These are phyloP conservation scores for Tanaodytes sp. DNA, from an alignment of 2,888 invertebrate genomes.

Conservation along the genomic window DNA sequence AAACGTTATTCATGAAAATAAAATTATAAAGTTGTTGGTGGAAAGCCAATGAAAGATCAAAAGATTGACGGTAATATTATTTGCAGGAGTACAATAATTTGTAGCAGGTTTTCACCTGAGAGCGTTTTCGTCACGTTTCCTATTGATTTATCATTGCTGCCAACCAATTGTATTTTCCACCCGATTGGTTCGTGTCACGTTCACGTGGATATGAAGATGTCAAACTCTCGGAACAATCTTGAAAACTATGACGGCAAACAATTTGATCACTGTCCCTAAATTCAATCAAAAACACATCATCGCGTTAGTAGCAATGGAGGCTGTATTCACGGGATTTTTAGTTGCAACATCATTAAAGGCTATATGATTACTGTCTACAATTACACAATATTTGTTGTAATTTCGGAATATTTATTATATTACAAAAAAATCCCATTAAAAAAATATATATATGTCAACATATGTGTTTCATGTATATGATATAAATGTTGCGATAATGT, in stretches of 20 bases:
- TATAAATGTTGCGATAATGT: too few species aligned
- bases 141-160: slow-evolving; percentile 32
- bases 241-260: too few species aligned
- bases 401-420: too few species aligned
- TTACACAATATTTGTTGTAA: too few species aligned
- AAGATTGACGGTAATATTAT: slow-evolving; percentile 35
- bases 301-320: too few species aligned
- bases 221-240: too few species aligned
- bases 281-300: slow-evolving; percentile 32
- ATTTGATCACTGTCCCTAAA: slow-evolving; percentile 29
- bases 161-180: slow-evolving; percentile 22
- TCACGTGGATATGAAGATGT: slow-evolving; percentile 30
- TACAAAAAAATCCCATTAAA: too few species aligned
- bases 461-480: too few species aligned
- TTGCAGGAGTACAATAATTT: slow-evolving; percentile 35
- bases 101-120: slow-evolving; percentile 18
- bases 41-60: neutral
- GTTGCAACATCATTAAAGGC: too few species aligned
- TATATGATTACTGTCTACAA: too few species aligned
- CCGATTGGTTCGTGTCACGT: slow-evolving; percentile 23
- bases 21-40: slow-evolving; percentile 14
- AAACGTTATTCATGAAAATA: slow-evolving; percentile 34
- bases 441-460: too few species aligned
- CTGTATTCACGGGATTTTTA: too few species aligned
- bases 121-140: slow-evolving; percentile 34